Conservation (phyloP, 2,888 invertebrate species). For the Mantis religiosa region DNA sequence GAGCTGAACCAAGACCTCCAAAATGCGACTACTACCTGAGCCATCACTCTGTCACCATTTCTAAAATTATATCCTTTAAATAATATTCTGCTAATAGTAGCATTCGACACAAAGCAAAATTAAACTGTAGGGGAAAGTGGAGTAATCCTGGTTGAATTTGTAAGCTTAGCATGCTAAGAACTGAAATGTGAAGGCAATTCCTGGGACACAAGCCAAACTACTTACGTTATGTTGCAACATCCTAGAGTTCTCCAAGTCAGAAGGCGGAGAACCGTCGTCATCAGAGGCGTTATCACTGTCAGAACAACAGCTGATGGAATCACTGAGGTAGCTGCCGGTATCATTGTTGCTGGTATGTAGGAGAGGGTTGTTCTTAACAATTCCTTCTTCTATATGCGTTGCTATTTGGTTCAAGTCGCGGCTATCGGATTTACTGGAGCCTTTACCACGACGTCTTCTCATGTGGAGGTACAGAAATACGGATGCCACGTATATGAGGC, state of each 20-base stretch:
- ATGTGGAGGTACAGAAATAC: constrained; percentile 78
- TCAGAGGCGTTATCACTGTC: constrained; percentile 60
- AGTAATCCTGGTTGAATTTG: no score
- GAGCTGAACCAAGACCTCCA: no score
- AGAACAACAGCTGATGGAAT: constrained; percentile 57
- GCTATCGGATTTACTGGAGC: background rate
- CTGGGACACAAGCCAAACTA: background rate
- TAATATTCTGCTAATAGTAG: no score
- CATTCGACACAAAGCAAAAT: no score
- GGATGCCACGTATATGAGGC: constrained; percentile 80
- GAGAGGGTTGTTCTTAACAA: constrained; percentile 75
- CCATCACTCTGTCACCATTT: no score
- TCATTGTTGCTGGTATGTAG: constrained; percentile 54
- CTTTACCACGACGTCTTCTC: constrained; percentile 50
- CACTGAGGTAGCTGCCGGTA: constrained; percentile 42
- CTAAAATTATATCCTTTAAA: no score
- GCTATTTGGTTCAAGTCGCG: background rate
- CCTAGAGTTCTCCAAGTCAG: constrained; percentile 36
- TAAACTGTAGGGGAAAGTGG: no score
- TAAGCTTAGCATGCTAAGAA: no score
- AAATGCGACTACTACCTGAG: no score
- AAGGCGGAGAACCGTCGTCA: constrained; percentile 42
- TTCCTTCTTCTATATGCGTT: constrained; percentile 53
- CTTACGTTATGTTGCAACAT: constrained; percentile 39
- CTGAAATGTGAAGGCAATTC: no score